phyloP scores from a whole-genome alignment of 2,113 vertebrate genomes.

The Catharus minimus region DNA sequence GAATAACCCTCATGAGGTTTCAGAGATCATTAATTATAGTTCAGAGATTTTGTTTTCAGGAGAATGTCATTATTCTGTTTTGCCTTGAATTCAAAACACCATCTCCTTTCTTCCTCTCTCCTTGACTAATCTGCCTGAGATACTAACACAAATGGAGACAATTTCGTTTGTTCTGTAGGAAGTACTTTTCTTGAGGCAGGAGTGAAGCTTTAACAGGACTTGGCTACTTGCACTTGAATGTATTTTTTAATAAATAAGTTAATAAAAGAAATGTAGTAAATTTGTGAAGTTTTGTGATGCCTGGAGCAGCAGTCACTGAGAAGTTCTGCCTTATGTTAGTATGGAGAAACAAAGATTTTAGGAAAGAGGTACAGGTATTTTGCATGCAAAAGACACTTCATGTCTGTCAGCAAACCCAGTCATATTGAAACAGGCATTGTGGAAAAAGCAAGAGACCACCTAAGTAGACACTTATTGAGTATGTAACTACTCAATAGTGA shows the following conservation, averaged over 20 bases:
- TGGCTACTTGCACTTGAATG: not conserved
- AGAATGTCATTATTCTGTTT: not conserved
- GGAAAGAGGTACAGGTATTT: not conserved
- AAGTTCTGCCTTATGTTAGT: not conserved
- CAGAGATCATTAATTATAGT: not conserved
- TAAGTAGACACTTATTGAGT: slow-evolving; percentile 10
- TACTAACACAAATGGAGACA: not conserved
- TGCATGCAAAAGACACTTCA: not conserved
- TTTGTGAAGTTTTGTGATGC: not conserved
- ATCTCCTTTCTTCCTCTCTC: not conserved
- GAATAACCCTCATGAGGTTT: not conserved
- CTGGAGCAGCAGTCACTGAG: not conserved
- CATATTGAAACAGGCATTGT: slow-evolving; percentile 10
- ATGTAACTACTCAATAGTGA: not conserved
- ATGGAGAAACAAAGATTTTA: not conserved
- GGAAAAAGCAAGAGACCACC: slow-evolving; percentile 44
- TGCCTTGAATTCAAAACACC: not conserved
- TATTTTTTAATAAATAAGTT: not conserved
- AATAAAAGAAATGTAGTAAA: not conserved
- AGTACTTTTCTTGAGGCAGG: not conserved
- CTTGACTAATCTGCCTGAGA: not conserved
- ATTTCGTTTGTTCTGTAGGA: not conserved
- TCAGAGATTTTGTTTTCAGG: not conserved
- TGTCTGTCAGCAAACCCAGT: slow-evolving; percentile 18
- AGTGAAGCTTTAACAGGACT: not conserved